A percentile compares a stretch with the other conserved stretches of the same genome.
Evolutionary conservation across 64 coral and sea anemone genomes (phyloP).

Genomic region (Catalaphyllia jardinei): DNA sequence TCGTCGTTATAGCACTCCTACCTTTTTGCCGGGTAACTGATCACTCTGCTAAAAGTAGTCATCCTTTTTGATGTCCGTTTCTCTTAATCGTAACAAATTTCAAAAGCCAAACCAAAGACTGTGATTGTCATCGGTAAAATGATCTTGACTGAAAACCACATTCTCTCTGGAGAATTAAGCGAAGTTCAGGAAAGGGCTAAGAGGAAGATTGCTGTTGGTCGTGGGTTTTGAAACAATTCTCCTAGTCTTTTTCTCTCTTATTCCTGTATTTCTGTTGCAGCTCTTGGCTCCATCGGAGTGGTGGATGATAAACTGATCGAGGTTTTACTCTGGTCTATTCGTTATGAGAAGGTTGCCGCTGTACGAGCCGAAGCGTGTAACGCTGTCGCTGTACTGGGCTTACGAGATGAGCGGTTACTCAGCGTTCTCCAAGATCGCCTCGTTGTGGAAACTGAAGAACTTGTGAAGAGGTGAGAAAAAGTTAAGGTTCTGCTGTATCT

Average conservation of each 20-base stretch:
- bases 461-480: conserved; percentile 87
- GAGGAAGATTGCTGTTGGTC: not conserved
- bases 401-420: conserved; percentile 75
- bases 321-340: conserved; percentile 87
- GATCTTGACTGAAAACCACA: too few relatives aligned
- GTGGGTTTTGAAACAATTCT: not conserved
- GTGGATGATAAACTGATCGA: conserved; percentile 78
- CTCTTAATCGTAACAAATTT: too few relatives aligned
- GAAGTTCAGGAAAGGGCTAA: too few relatives aligned
- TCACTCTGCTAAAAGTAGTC: too few relatives aligned
- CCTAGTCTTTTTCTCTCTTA: not conserved
- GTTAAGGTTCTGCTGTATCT: conserved; percentile 12
- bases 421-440: conserved; percentile 91
- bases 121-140: too few relatives aligned
- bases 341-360: conserved; percentile 94
- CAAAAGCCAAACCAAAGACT: too few relatives aligned
- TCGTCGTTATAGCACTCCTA: too few relatives aligned
- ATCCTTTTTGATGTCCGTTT: too few relatives aligned
- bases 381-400: conserved; percentile 79
- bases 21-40: too few relatives aligned
- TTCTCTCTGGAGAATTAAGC: too few relatives aligned
- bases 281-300: conserved; percentile 76
- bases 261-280: conserved; percentile 19
- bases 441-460: conserved; percentile 92
- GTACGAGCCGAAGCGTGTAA: conserved; percentile 97